Base-by-base conservation (phyloP, 2,113 vertebrate species). In the Sebastes fasciatus region DNA sequence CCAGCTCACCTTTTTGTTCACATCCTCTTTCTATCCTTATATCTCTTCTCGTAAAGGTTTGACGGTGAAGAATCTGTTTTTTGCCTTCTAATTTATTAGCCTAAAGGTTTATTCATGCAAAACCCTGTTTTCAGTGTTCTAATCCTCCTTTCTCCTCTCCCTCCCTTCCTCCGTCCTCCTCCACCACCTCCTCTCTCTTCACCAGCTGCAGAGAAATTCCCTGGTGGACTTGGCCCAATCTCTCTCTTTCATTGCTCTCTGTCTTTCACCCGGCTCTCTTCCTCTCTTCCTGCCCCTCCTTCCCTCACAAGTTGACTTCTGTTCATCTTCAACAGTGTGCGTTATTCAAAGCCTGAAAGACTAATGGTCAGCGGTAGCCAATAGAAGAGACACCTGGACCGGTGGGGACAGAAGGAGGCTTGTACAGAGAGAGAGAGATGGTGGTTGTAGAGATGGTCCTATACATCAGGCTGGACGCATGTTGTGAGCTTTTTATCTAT, bases 241-340 rank as follows among this genome's bases (percentile, higher is more conserved):
- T 54, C 62, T 89, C 69, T 70, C 91, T 92, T 92, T 93, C 91
- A 92, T 90, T 85, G 82, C 91, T 70, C 86, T 76, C 84, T 70
- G 70, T 94, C 87, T 92, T 94, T 94, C 80, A 86, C 52, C 75
- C 62, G 40, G 61, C 89, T 83, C 83, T 83, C 94, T 93, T 93
- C 92, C 93, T 94, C 92, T 92, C 93, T 94, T 94, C 94, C 95
- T 92, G 92, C 80, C 72, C 87, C 89, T 85, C 91, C 87, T 84
- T 85, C 84, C 78, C 82, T 92, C 89, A 94, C 93, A 94, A 91
- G 89, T 85, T 89, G 86, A 91, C 92, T 91, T 91, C 86, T 94
- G 93, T 94, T 93, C 85, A 77, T 85, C 77, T 23, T 82, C 77
- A 87, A 94, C 92, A 93, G 82, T 85, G 89, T 76, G 80, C 19